A percentile compares a stretch with the other conserved stretches of the same genome.
These are phyloP conservation scores for Macrophya alboannulata DNA, from an alignment of 2,888 invertebrate species.

Conservation along the genomic window DNA sequence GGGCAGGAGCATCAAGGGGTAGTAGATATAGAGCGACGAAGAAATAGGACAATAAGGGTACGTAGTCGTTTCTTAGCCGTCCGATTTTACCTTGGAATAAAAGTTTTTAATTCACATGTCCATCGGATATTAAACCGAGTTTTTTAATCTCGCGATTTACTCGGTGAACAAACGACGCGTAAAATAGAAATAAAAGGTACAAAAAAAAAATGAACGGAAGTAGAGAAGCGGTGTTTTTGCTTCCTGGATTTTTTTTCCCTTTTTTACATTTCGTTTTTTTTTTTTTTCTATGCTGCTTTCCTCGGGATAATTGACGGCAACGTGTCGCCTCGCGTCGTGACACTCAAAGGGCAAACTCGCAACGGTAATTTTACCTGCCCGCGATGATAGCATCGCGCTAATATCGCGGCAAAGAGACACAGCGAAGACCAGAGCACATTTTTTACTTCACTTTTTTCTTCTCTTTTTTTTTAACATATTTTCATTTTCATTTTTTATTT, in stretches of 20 bases:
- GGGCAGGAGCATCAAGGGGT: not conserved
- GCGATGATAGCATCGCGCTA: conserved; percentile 8
- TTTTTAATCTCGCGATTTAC: conserved; percentile 11
- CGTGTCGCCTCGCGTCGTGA: conserved; percentile 21
- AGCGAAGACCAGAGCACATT: conserved; percentile 40
- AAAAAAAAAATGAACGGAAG: conserved; percentile 49
- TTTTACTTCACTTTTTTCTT: not conserved
- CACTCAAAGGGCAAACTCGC: conserved; percentile 27
- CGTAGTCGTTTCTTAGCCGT: not conserved
- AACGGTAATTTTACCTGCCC: conserved; percentile 32
- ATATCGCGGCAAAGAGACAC: conserved; percentile 4
- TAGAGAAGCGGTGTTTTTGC: conserved; percentile 23
- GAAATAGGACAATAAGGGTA: not conserved
- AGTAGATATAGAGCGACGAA: no score
- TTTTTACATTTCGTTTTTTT: conserved; percentile 51
- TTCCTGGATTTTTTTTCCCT: conserved; percentile 51
- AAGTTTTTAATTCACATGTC: not conserved
- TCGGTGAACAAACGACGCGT: conserved; percentile 48
- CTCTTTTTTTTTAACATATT: not conserved
- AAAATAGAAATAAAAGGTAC: conserved; percentile 32
- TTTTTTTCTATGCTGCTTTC: not conserved
- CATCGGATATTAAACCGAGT: not conserved
- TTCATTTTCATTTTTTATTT: not conserved
- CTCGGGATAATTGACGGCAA: conserved; percentile 24
- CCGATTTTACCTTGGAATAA: not conserved